Evolutionary conservation across 2,113 vertebrate genomes (phyloP), one percentile per base, ranked within the genome.

Genomic region (Corvus hawaiiensis): DNA sequence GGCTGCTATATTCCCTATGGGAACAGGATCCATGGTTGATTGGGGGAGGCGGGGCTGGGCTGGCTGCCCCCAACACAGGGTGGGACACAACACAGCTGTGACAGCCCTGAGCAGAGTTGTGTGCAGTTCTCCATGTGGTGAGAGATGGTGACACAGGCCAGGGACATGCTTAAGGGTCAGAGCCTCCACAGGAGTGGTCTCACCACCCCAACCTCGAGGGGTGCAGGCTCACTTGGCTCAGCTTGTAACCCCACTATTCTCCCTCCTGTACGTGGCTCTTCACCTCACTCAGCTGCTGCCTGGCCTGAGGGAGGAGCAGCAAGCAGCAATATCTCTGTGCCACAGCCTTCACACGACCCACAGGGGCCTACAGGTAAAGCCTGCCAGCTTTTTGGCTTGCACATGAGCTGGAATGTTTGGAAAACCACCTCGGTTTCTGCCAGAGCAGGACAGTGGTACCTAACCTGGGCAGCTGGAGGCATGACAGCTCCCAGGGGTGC

Each of bases 231-330:
- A 39, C 97, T 76, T 55, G 96, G 96, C 84, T 97, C 97, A 92
- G 98, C 98, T 94, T 96, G 97, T 48, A 94, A 95, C 91, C 91
- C 95, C 64, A 81, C 80, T 63, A 88, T 56, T 97, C 94, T 96
- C 98, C 98, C 66, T 97, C 98, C 88, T 98, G 97, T 91, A 98
- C 94, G 21, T 77, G 97, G 97, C 96, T 98, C 95, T 97, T 98
- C 96, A 98, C 97, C 95, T 98, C 98, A 93, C 98, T 97, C 98
- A 99, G 95, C 95, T 99, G 98, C 98, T 99, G 98, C 96, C 98
- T 99, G 97, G 99, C 98, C 98, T 99, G 95, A 98, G 98, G 86
- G 88, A 97, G 95, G 89, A 97, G 37, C 89, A 97, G 97, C 92
- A 97, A 97, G 39, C 39, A 41, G 39, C 39, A 41, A 41, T 41